Evolutionary conservation across 2,888 invertebrate species (phyloP).

Genomic region (Salpingus planirostris): DNA sequence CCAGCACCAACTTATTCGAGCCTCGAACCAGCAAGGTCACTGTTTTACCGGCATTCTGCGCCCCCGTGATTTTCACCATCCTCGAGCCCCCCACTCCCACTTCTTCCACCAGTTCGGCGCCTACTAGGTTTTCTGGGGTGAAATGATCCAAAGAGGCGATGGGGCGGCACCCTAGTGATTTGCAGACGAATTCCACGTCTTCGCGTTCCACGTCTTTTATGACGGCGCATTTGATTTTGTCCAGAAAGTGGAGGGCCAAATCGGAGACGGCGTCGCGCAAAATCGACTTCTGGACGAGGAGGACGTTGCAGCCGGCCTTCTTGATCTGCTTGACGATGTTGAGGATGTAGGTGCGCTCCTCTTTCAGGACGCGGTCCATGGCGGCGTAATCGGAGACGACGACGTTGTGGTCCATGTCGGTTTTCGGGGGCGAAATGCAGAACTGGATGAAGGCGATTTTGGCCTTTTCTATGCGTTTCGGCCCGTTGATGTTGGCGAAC

Average conservation of each 20-base stretch:
- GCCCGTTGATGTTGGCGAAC: slow-evolving; percentile 82
- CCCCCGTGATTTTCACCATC: slow-evolving; percentile 64
- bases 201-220: slow-evolving; percentile 97
- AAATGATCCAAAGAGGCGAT: slow-evolving; percentile 99
- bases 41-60: slow-evolving; percentile 79
- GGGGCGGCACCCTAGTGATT: slow-evolving; percentile 87
- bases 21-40: slow-evolving; percentile 88
- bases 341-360: slow-evolving; percentile 94
- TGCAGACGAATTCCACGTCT: slow-evolving; percentile 96
- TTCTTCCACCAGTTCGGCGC: slow-evolving; percentile 92
- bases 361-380: slow-evolving; percentile 97
- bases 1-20: slow-evolving; percentile 73
- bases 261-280: slow-evolving; percentile 94
- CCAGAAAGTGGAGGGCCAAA: slow-evolving; percentile 93
- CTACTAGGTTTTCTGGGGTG: slow-evolving; percentile 80
- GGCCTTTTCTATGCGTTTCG: slow-evolving; percentile 90
- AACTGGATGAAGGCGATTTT: slow-evolving; percentile 99
- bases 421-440: slow-evolving; percentile 98
- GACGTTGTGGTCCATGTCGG: slow-evolving; percentile 96
- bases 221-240: slow-evolving; percentile 98
- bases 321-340: slow-evolving; percentile 99
- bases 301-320: slow-evolving; percentile 95
- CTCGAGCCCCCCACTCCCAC: slow-evolving; percentile 79
- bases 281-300: slow-evolving; percentile 73
- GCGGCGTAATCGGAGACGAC: slow-evolving; percentile 98